Conservation (phyloP, 2,113 vertebrate species). For the Podarcis cretensis region DNA sequence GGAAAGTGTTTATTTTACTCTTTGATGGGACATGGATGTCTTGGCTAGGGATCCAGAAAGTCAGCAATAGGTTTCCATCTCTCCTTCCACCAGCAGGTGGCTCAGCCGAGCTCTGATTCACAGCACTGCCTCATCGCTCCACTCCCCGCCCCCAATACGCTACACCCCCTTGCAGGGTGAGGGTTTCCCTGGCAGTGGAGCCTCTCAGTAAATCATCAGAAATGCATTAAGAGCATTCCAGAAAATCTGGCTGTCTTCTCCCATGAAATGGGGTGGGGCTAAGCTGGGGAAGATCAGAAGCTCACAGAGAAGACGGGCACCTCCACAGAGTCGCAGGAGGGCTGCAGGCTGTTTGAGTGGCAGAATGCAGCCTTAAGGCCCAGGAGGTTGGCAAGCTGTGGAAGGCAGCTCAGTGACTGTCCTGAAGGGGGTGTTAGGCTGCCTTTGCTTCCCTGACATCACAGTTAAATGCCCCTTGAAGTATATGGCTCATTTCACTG, state of each 20-base stretch:
- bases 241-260: not conserved
- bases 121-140: not conserved
- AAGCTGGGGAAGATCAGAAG: not conserved
- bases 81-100: not conserved
- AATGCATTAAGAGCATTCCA: not conserved
- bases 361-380: not conserved
- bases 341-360: not conserved
- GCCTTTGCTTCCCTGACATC: not conserved
- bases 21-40: not conserved
- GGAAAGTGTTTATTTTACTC: not conserved
- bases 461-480: not conserved
- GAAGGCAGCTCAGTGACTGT: not conserved
- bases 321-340: not conserved
- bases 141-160: too few species aligned
- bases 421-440: not conserved
- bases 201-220: conserved; percentile 15
- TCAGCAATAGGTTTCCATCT: not conserved
- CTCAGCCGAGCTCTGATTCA: not conserved
- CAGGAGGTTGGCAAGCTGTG: not conserved
- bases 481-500: not conserved
- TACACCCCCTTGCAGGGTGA: not conserved
- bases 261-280: not conserved
- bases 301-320: not conserved
- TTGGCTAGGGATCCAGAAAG: not conserved
- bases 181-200: conserved; percentile 5